Conservation (phyloP, 2,888 invertebrate genomes). For the Camptogramma bilineatum region DNA sequence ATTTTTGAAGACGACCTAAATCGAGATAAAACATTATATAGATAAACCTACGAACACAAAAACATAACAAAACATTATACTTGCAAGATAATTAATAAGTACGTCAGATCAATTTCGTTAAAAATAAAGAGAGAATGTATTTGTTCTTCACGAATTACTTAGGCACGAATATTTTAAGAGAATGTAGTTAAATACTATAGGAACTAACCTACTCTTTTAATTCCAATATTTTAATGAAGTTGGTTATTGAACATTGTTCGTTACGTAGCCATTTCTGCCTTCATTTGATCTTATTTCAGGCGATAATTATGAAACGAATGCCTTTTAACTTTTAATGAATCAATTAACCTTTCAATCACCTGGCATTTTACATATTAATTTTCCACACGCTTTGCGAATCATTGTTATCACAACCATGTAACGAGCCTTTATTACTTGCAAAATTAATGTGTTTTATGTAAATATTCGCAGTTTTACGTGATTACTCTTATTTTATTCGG, state of each 20-base stretch:
- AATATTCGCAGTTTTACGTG: background rate
- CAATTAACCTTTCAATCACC: conserved; percentile 13
- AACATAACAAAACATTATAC: too few relatives aligned
- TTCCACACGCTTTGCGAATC: background rate
- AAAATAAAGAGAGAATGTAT: too few relatives aligned
- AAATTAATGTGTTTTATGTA: background rate
- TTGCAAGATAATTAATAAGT: too few relatives aligned
- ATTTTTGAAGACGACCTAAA: too few relatives aligned
- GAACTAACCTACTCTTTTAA: background rate
- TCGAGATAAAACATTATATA: too few relatives aligned
- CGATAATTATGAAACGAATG: background rate
- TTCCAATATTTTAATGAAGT: background rate
- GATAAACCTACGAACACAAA: too few relatives aligned
- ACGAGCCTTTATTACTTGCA: background rate
- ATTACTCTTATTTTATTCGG: background rate
- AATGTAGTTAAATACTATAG: too few relatives aligned
- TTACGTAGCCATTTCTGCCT: background rate
- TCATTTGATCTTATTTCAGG: conserved; percentile 11
- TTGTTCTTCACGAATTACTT: too few relatives aligned
- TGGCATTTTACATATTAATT: background rate
- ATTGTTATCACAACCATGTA: background rate
- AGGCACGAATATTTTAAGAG: too few relatives aligned
- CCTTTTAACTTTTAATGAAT: conserved; percentile 17
- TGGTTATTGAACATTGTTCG: background rate
- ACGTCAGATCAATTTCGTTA: too few relatives aligned